These are phyloP conservation scores for Vespertilio murinus DNA, from an alignment of 2,797 vertebrate species.

Conservation along the genomic window DNA sequence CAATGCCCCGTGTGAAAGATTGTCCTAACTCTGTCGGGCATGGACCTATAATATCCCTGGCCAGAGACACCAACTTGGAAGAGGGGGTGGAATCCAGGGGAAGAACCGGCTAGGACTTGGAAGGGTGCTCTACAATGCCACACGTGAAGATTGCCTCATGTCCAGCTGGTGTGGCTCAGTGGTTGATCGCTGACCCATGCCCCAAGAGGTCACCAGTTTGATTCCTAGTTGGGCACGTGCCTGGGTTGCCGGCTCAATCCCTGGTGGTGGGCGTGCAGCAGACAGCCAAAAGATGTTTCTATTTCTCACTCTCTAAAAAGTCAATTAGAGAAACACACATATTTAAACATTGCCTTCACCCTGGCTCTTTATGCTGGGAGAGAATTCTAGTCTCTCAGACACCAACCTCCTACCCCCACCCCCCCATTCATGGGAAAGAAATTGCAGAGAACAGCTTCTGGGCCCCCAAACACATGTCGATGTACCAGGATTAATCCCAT, in stretches of 20 bases:
- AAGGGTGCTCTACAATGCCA: not conserved
- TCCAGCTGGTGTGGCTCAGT: too few species aligned
- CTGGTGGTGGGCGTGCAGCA: too few species aligned
- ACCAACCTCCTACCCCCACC: not conserved
- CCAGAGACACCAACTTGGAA: not conserved
- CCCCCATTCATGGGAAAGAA: not conserved
- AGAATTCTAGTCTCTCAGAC: not conserved
- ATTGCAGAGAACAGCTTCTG: not conserved
- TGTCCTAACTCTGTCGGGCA: not conserved
- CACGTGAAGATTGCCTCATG: not conserved
- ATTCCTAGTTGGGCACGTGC: too few species aligned
- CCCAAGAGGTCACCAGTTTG: too few species aligned
- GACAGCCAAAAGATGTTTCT: too few species aligned
- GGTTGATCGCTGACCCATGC: too few species aligned
- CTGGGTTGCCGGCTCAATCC: too few species aligned
- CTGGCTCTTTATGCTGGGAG: not conserved
- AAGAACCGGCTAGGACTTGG: not conserved
- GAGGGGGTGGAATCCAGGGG: not conserved
- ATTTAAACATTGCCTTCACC: not conserved
- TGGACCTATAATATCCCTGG: not conserved
- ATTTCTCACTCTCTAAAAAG: too few species aligned
- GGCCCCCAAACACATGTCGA: rapidly evolving
- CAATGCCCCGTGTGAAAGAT: not conserved
- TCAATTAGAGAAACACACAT: too few species aligned
- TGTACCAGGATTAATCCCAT: not conserved